These are phyloP conservation scores for Sminthopsis crassicaudata DNA, from an alignment of 2,113 vertebrate species.

Conservation along the genomic window DNA sequence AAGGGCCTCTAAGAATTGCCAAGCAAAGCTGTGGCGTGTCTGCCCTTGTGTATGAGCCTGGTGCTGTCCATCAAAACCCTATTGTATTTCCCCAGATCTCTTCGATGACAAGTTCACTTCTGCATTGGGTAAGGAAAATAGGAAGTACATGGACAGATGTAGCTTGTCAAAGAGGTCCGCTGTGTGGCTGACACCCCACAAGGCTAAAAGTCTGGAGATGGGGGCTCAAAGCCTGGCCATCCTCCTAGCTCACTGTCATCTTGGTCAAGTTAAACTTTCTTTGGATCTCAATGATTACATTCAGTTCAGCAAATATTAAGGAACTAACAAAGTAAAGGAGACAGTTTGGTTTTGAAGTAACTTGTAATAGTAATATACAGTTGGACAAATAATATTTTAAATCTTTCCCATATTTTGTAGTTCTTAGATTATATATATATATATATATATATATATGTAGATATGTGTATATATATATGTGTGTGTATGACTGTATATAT, in stretches of 20 bases:
- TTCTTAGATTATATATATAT: not conserved
- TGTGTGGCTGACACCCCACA: not conserved
- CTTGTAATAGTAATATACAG: not conserved
- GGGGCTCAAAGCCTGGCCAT: not conserved
- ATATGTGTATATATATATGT: no score
- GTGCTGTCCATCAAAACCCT: not conserved
- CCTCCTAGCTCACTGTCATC: not conserved
- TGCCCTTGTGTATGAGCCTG: not conserved
- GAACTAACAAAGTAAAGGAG: not conserved
- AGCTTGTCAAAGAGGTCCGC: not conserved
- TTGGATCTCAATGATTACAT: not conserved
- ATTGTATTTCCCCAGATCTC: not conserved
- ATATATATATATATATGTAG: not conserved
- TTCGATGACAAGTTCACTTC: not conserved
- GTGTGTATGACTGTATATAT: no score
- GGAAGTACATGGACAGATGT: not conserved
- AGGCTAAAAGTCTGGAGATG: not conserved
- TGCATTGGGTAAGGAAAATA: not conserved
- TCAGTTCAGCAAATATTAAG: not conserved
- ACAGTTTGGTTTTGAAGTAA: not conserved
- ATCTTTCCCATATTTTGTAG: not conserved
- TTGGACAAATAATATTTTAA: not conserved
- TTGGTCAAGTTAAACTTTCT: not conserved
- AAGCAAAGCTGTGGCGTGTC: no score
- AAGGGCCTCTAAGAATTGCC: not conserved